A percentile compares a stretch with the other conserved stretches of the same genome.
Conservation (phyloP, 2,797 vertebrate genomes). For the Scolopax rusticola region DNA sequence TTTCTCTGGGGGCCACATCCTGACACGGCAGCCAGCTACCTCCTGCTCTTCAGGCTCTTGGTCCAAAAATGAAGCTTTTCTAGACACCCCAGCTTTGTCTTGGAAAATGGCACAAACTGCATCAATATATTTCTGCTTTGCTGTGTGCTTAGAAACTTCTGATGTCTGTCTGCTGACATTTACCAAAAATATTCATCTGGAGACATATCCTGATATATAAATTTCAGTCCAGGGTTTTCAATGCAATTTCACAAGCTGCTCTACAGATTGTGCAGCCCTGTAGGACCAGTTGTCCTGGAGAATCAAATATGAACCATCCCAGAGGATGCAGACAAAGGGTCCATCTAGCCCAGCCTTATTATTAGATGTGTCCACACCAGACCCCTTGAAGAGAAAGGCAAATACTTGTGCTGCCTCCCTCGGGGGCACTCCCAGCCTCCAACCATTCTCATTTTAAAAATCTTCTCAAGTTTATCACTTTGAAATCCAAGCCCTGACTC, state of each 20-base stretch:
- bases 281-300: background rate
- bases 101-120: background rate
- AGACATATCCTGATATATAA: background rate
- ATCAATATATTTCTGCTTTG: background rate
- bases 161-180: background rate
- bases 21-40: fast-evolving
- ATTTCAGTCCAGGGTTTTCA: background rate
- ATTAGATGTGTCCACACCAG: background rate
- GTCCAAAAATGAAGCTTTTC: background rate
- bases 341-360: background rate
- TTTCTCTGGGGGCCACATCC: background rate
- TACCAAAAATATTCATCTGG: background rate
- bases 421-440: background rate
- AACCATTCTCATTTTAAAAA: background rate
- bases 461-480: background rate
- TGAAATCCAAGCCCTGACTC: background rate
- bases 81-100: background rate
- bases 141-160: background rate
- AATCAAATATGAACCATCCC: background rate
- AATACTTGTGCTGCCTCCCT: background rate
- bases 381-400: background rate
- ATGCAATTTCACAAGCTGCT: background rate
- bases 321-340: background rate
- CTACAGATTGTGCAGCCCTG: background rate
- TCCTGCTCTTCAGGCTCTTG: background rate